These are phyloP conservation scores for Platyscapa corneri DNA, from an alignment of 1,140 invertebrate genomes.

Conservation along the genomic window DNA sequence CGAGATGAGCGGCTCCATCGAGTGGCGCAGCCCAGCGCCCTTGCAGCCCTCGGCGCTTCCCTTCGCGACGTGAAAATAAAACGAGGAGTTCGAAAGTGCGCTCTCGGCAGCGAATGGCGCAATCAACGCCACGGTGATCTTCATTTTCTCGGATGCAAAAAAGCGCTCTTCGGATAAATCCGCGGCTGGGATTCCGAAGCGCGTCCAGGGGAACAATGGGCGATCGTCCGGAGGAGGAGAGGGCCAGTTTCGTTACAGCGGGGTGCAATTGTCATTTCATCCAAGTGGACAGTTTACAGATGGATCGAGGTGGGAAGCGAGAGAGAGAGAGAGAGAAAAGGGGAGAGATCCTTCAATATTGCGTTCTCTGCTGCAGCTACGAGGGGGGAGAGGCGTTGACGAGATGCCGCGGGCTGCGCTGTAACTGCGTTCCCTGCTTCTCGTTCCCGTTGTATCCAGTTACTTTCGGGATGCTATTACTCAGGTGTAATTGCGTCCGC, in stretches of 20 bases:
- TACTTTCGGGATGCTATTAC: slow-evolving; percentile 45
- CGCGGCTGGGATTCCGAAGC: not conserved
- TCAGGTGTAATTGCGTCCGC: slow-evolving; percentile 49
- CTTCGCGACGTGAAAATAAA: not conserved
- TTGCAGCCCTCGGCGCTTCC: not conserved
- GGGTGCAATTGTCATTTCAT: slow-evolving; percentile 25
- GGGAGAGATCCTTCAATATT: slow-evolving; percentile 9
- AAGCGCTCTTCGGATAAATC: slow-evolving; percentile 2
- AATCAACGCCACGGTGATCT: slow-evolving; percentile 43
- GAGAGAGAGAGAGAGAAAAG: not conserved
- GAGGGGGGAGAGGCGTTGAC: not conserved
- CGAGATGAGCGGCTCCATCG: not conserved
- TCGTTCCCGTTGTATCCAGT: not conserved
- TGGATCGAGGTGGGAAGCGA: slow-evolving; percentile 6
- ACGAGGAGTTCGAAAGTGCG: not conserved
- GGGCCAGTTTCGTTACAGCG: slow-evolving; percentile 10
- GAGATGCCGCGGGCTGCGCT: not conserved
- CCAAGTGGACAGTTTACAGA: slow-evolving; percentile 46
- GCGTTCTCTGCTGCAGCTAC: not conserved
- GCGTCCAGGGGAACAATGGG: not conserved
- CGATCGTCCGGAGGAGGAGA: too few relatives aligned
- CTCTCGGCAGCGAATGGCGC: slow-evolving; percentile 24
- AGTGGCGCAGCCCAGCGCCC: not conserved
- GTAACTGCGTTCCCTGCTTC: not conserved
- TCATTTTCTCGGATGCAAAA: slow-evolving; percentile 35